Base-by-base conservation (phyloP, 2,797 vertebrate species). In the Myripristis jacobus region DNA sequence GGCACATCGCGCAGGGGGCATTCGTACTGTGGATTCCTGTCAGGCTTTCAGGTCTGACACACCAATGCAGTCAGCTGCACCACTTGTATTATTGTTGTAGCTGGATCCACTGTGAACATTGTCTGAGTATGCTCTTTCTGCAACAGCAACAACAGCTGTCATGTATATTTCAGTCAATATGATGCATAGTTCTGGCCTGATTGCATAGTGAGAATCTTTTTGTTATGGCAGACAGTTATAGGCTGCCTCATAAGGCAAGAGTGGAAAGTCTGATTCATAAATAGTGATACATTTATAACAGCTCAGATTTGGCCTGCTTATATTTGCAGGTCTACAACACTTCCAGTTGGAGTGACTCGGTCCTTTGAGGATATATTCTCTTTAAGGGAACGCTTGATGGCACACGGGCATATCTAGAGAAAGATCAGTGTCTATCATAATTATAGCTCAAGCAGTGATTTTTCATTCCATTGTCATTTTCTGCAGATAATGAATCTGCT, bases 51-150 rank as follows among this genome's bases (percentile, higher is more conserved):
- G 5, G 19, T 38, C 31, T 46, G 51, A 80, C 22, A 27, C 54
- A 3, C 22, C 0, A 0, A 15, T 54, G 61, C 73, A 70, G 70
- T 38, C 56, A 66, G 34, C 73, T 82, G 66, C 60, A 27, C 60
- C 77, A 73, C 63, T 74, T 70, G 81, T 81, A 82, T 88, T 88
- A 67, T 82, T 83, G 77, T 84, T 80, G 79, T 66, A 75, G 81
- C 27, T 27, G 51, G 80, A 89, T 80, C 80, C 76, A 75, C 73
- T 51, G 76, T 75, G 76, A 87, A 83, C 70, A 72, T 31, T 1
- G 62, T 48, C 81, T 82, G 83, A 84, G 85, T 84, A 78, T 82
- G 50, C 77, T 8, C 58, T 25, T 84, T 58, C 73, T 68, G 74
- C 85, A 80, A 84, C 87, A 89, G 80, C 88, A 87, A 75, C 72